Evolutionary conservation across 1,140 invertebrate species (phyloP).

Genomic region (Ceratosolen fusciceps): DNA sequence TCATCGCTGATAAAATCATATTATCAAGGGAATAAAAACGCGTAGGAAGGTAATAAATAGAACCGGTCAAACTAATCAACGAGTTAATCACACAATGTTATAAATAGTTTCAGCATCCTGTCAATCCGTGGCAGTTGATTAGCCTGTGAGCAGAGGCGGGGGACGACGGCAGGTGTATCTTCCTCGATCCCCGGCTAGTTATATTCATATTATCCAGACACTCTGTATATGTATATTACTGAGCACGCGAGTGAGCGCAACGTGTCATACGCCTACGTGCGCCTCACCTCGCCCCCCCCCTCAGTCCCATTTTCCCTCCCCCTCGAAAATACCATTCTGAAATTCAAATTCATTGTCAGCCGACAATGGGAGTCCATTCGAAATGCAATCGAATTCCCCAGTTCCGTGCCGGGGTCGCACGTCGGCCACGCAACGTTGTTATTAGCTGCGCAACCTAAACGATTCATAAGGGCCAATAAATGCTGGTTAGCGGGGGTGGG

Average conservation of each 20-base stretch:
- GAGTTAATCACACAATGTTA: neutral
- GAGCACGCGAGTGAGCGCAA: neutral
- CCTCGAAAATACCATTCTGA: too few relatives aligned
- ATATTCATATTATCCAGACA: conserved; percentile 10
- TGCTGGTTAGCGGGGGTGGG: too few relatives aligned
- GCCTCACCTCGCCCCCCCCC: too few relatives aligned
- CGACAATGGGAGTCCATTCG: too few relatives aligned
- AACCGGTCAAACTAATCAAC: conserved; percentile 4
- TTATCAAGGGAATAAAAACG: neutral
- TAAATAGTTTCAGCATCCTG: neutral
- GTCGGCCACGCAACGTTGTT: too few relatives aligned
- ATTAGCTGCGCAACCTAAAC: too few relatives aligned
- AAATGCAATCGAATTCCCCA: too few relatives aligned
- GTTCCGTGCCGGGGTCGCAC: too few relatives aligned
- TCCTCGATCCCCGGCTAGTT: neutral
- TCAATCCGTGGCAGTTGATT: conserved; percentile 10
- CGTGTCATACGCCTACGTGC: conserved; percentile 24
- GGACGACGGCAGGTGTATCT: conserved; percentile 26
- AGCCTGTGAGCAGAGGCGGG: neutral
- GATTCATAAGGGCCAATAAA: too few relatives aligned
- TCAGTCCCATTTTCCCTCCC: too few relatives aligned
- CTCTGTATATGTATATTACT: neutral
- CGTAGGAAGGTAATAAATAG: too few relatives aligned
- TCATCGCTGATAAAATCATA: neutral
- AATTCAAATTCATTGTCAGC: too few relatives aligned